Evolutionary conservation across 2,797 vertebrate species (phyloP).

Genomic region (Pseudotriccus pelzelni): DNA sequence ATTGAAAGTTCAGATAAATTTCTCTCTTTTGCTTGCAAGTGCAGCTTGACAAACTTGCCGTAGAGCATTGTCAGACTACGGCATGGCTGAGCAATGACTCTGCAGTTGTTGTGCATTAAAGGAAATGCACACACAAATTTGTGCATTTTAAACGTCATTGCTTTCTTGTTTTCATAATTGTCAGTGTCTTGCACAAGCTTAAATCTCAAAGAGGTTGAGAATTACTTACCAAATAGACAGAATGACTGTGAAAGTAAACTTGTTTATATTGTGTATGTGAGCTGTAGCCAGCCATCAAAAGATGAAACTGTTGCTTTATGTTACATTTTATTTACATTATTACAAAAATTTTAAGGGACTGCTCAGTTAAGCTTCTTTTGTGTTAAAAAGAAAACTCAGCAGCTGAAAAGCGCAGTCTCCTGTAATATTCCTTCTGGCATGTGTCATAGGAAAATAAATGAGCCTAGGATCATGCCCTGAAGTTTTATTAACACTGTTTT

Average conservation of each 20-base stretch:
- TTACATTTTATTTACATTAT: not conserved
- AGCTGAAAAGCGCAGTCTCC: not conserved
- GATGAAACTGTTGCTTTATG: not conserved
- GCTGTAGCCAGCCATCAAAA: not conserved
- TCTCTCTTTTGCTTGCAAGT: not conserved
- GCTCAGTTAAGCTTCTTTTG: not conserved
- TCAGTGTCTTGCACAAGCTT: not conserved
- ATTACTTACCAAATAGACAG: not conserved
- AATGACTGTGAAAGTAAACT: not conserved
- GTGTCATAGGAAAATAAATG: not conserved
- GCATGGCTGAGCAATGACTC: not conserved
- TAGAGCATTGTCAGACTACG: not conserved
- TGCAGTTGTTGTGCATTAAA: not conserved
- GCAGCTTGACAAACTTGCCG: not conserved
- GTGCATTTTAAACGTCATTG: not conserved
- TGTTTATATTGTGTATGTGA: not conserved
- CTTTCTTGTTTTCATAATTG: not conserved
- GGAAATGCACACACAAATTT: not conserved
- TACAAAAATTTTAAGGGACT: not conserved
- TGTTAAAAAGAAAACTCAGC: not conserved
- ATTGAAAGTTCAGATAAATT: not conserved
- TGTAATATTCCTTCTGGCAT: not conserved
- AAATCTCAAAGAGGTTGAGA: not conserved
- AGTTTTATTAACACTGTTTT: not conserved
- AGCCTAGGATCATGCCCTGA: not conserved